These are phyloP conservation scores for Camptogramma bilineatum DNA, from an alignment of 2,888 invertebrate species.

Conservation along the genomic window DNA sequence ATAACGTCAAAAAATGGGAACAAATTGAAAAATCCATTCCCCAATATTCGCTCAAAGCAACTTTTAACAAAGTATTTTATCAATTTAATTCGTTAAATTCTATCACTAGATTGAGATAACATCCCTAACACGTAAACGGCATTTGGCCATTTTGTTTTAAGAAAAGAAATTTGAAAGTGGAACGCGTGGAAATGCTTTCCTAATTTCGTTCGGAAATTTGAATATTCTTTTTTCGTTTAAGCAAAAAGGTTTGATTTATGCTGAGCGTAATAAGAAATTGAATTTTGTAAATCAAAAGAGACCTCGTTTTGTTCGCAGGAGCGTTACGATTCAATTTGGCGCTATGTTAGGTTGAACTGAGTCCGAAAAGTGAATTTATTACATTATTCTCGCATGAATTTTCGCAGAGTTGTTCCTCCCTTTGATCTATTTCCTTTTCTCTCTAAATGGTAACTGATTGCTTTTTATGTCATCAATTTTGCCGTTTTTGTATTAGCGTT, in stretches of 20 bases:
- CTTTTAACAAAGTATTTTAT: constrained; percentile 72
- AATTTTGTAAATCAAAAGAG: constrained; percentile 70
- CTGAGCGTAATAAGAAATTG: constrained; percentile 66
- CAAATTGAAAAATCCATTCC: constrained; percentile 80
- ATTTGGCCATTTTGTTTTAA: constrained; percentile 34
- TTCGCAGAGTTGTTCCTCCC: constrained; percentile 55
- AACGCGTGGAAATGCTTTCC: constrained; percentile 23
- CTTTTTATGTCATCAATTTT: constrained; percentile 64
- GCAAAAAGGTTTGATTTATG: constrained; percentile 54
- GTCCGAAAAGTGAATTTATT: constrained; percentile 71
- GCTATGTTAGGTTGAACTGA: constrained; percentile 53
- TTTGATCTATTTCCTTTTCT: constrained; percentile 71
- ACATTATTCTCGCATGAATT: constrained; percentile 69
- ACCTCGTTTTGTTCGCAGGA: constrained; percentile 53
- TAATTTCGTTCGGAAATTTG: constrained; percentile 32
- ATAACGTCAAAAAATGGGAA: constrained; percentile 62
- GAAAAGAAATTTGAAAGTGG: constrained; percentile 43
- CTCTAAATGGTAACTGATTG: constrained; percentile 57
- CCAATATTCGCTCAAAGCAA: constrained; percentile 66
- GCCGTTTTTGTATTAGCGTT: constrained; percentile 41
- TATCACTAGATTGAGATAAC: constrained; percentile 44
- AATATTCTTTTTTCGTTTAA: constrained; percentile 33
- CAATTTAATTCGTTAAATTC: constrained; percentile 68
- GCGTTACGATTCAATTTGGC: constrained; percentile 76
- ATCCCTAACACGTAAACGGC: constrained; percentile 35